These are phyloP conservation scores for Clusia tigrina DNA, from an alignment of 2,888 invertebrate genomes.

Conservation along the genomic window DNA sequence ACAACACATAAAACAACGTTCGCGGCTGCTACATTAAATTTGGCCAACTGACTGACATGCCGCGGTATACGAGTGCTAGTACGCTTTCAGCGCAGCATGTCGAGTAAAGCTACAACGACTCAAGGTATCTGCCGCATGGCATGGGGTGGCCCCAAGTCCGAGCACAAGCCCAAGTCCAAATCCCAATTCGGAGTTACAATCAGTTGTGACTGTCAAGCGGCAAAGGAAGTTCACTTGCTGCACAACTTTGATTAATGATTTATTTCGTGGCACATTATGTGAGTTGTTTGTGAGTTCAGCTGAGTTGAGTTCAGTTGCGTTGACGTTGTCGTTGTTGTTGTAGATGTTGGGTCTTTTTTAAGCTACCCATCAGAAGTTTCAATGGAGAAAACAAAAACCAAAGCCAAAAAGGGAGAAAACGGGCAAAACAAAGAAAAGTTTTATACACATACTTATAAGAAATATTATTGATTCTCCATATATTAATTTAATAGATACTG, in stretches of 20 bases:
- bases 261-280: constrained; percentile 59
- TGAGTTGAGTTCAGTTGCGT: too few relatives aligned
- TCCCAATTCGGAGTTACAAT: constrained; percentile 61
- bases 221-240: constrained; percentile 63
- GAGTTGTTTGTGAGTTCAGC: constrained; percentile 30
- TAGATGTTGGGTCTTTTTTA: constrained; percentile 38
- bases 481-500: too few relatives aligned
- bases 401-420: too few relatives aligned
- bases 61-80: constrained; percentile 33
- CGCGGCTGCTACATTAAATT: constrained; percentile 41
- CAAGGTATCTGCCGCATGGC: constrained; percentile 17
- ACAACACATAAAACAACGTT: constrained; percentile 25
- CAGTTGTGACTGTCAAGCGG: constrained; percentile 63
- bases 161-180: constrained; percentile 51
- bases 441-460: too few relatives aligned
- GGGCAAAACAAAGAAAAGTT: too few relatives aligned
- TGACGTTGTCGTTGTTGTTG: constrained; percentile 21
- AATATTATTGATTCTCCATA: too few relatives aligned
- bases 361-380: constrained; percentile 45
- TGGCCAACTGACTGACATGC: constrained; percentile 42
- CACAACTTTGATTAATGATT: constrained; percentile 64
- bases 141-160: constrained; percentile 41
- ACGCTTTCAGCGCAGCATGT: constrained; percentile 27
- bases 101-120: neutral
- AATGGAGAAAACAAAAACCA: constrained; percentile 21